A percentile compares a stretch with the other conserved stretches of the same genome.
Conservation (phyloP, 2,797 vertebrate genomes). For the Petrocephalus schoutedeni region DNA sequence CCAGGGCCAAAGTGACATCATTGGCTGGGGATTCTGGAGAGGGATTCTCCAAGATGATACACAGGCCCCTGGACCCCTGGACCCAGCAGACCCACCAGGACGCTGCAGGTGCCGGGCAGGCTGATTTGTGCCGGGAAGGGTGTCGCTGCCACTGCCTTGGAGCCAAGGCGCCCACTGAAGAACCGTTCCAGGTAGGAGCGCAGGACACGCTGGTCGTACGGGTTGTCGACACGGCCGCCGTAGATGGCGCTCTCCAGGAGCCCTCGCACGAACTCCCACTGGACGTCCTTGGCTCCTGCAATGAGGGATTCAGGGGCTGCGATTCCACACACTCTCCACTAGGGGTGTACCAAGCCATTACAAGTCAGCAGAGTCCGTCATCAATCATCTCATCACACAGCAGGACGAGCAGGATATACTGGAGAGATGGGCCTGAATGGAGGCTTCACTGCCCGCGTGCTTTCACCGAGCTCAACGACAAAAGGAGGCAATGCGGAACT, state of each 20-base stretch:
- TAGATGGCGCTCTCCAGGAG: constrained; percentile 92
- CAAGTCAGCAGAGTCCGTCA: too few relatives aligned
- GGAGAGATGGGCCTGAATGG: not conserved
- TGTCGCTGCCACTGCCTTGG: constrained; percentile 45
- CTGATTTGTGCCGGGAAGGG: constrained; percentile 71
- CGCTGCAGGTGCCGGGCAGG: constrained; percentile 83
- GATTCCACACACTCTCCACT: not conserved
- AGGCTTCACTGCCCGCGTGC: not conserved
- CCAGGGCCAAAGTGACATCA: not conserved
- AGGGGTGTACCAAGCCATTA: not conserved
- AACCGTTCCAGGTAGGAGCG: constrained; percentile 90
- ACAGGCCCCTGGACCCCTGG: not conserved
- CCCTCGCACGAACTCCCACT: constrained; percentile 90
- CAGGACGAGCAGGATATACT: not conserved
- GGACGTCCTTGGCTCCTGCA: constrained; percentile 74
- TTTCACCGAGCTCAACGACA: not conserved
- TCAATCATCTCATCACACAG: not conserved
- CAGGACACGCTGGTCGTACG: constrained; percentile 83
- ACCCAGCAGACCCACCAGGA: constrained; percentile 66
- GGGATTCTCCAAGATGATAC: not conserved
- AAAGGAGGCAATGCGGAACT: not conserved
- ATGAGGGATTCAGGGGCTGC: constrained; percentile 19
- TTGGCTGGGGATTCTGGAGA: not conserved
- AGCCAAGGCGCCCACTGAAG: constrained; percentile 73
- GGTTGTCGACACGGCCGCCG: constrained; percentile 88